phyloP scores from a whole-genome alignment of 2,888 invertebrate species.

The Phortica magna region DNA sequence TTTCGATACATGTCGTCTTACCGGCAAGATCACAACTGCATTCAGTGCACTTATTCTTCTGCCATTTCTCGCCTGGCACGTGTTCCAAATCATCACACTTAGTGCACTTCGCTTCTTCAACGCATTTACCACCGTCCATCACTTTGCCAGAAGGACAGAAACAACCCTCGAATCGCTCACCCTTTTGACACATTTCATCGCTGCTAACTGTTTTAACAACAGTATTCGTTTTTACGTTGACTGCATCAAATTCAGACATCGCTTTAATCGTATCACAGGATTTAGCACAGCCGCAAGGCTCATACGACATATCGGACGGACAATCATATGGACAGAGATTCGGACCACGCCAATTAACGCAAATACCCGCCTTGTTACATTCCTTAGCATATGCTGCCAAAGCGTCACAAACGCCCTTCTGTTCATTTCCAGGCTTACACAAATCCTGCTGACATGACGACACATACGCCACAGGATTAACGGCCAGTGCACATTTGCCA shows the following conservation, averaged over 20 bases:
- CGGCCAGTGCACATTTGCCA: slow-evolving; percentile 85
- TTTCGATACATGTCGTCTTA: slow-evolving; percentile 82
- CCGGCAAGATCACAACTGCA: slow-evolving; percentile 83
- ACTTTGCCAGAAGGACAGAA: slow-evolving; percentile 89
- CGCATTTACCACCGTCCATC: slow-evolving; percentile 85
- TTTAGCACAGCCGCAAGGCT: slow-evolving; percentile 76
- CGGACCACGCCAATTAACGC: slow-evolving; percentile 84
- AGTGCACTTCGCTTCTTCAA: slow-evolving; percentile 83
- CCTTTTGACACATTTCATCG: slow-evolving; percentile 78
- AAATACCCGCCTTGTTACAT: slow-evolving; percentile 85
- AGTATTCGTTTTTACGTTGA: slow-evolving; percentile 67
- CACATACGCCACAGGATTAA: slow-evolving; percentile 84
- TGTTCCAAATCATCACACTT: slow-evolving; percentile 87
- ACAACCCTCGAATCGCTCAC: slow-evolving; percentile 85
- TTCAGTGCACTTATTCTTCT: slow-evolving; percentile 84
- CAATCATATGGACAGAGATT: slow-evolving; percentile 84
- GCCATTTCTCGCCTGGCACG: slow-evolving; percentile 83
- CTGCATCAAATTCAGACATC: slow-evolving; percentile 67
- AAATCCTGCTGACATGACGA: slow-evolving; percentile 85
- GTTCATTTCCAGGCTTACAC: slow-evolving; percentile 80
- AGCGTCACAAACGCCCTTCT: slow-evolving; percentile 82
- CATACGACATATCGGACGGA: slow-evolving; percentile 73
- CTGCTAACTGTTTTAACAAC: slow-evolving; percentile 63
- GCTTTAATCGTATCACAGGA: slow-evolving; percentile 73
- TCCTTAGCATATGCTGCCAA: slow-evolving; percentile 86